Evolutionary conservation across 2,888 invertebrate species (phyloP).

Genomic region (Caenorhabditis macrosperma): DNA sequence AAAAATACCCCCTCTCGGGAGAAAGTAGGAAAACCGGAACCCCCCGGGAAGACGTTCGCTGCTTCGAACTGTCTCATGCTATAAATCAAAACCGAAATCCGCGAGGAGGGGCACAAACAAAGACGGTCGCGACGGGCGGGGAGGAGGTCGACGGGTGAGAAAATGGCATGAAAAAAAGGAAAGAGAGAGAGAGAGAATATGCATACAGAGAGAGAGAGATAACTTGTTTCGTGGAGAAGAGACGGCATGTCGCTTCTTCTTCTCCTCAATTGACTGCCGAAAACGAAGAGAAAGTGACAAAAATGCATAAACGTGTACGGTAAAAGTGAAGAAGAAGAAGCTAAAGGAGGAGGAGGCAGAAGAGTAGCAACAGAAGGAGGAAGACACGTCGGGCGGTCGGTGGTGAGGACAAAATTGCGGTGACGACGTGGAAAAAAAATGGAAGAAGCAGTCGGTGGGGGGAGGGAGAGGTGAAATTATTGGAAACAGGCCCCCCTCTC

Average conservation of each 20-base stretch:
- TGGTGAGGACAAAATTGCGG: constrained; percentile 20
- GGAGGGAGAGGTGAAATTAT: not conserved
- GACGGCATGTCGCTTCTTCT: constrained; percentile 27
- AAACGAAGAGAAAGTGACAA: constrained; percentile 53
- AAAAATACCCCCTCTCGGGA: constrained; percentile 1
- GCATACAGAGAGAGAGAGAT: constrained; percentile 43
- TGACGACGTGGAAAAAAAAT: constrained; percentile 5
- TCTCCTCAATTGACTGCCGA: constrained; percentile 57
- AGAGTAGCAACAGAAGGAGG: not conserved
- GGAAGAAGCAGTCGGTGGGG: not conserved
- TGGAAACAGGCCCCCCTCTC: not conserved
- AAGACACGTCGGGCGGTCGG: too few relatives aligned
- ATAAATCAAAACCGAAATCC: constrained; percentile 57
- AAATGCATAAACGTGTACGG: constrained; percentile 58
- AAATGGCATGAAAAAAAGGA: constrained; percentile 29
- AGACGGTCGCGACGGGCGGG: too few relatives aligned
- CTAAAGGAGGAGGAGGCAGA: too few relatives aligned
- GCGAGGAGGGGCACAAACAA: constrained; percentile 48
- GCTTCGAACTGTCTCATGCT: constrained; percentile 53
- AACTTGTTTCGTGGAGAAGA: constrained; percentile 43
- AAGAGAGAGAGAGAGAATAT: constrained; percentile 17
- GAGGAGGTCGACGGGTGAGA: constrained; percentile 32
- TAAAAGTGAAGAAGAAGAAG: constrained; percentile 45
- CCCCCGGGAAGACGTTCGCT: constrained; percentile 10
- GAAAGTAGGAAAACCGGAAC: constrained; percentile 32